phyloP scores from a whole-genome alignment of 2,888 invertebrate genomes.

The Amphipoea oculea region DNA sequence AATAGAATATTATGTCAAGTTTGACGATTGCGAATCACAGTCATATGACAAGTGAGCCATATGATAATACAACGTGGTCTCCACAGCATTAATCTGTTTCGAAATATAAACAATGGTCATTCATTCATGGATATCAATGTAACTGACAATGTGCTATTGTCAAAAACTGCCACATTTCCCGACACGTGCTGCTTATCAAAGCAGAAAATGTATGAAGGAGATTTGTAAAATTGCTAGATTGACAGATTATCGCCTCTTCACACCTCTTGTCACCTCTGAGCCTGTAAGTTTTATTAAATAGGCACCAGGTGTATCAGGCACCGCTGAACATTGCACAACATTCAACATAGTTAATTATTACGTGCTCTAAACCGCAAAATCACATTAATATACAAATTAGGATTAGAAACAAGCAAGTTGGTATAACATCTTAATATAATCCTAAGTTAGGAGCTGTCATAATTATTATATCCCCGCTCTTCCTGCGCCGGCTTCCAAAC shows the following conservation, averaged over 20 bases:
- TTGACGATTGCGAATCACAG: neutral
- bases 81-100: neutral
- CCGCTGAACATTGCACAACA: neutral
- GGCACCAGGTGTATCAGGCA: neutral
- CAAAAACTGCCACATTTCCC: neutral
- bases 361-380: neutral
- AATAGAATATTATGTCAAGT: too few species aligned
- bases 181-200: neutral
- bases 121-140: too few species aligned
- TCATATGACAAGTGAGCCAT: neutral
- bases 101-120: neutral
- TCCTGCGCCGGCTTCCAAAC: slow-evolving; percentile 24
- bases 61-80: neutral
- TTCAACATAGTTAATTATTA: neutral
- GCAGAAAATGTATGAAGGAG: neutral
- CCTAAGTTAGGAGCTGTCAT: slow-evolving; percentile 10
- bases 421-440: neutral
- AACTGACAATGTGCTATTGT: neutral
- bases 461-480: slow-evolving; percentile 29
- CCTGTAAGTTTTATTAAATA: neutral
- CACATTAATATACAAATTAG: neutral
- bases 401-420: neutral
- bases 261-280: neutral
- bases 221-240: neutral
- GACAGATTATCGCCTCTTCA: neutral